A percentile compares a stretch with the other conserved stretches of the same genome.
phyloP scores from a whole-genome alignment of 2,797 vertebrate species.

The Tiaroga cobitis region DNA sequence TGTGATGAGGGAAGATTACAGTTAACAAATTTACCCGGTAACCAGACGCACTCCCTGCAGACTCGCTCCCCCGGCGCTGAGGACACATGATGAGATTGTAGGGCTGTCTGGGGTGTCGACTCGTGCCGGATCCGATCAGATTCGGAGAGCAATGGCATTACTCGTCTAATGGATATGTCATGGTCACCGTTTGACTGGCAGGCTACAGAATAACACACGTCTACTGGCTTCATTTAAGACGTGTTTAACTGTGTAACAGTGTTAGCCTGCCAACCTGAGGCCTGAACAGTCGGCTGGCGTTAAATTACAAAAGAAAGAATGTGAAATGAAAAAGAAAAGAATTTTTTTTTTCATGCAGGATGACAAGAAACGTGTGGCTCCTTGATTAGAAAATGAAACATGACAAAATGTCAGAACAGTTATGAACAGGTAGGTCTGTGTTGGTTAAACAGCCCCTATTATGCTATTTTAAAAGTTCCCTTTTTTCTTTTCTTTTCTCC shows the following conservation, averaged over 20 bases:
- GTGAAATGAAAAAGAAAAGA: neutral
- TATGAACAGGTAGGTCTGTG: too few relatives aligned
- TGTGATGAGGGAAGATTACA: conserved; percentile 38
- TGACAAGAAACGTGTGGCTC: neutral
- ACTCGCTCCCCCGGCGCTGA: conserved; percentile 17
- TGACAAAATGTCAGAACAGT: conserved; percentile 4
- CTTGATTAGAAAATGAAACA: conserved; percentile 18
- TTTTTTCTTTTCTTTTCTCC: neutral
- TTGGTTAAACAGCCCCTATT: neutral
- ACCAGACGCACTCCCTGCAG: conserved; percentile 2
- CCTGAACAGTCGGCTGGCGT: neutral
- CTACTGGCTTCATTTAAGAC: conserved; percentile 19
- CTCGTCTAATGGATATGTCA: conserved; percentile 64
- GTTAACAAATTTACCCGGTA: conserved; percentile 46
- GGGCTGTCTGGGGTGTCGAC: conserved; percentile 47
- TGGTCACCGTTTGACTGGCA: conserved; percentile 56
- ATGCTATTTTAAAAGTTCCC: neutral
- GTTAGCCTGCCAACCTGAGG: conserved; percentile 10
- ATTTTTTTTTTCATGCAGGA: neutral
- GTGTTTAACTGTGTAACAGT: neutral
- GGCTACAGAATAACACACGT: conserved; percentile 46
- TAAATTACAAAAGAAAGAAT: neutral
- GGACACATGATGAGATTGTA: conserved; percentile 50
- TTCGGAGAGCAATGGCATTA: conserved; percentile 57
- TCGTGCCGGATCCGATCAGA: conserved; percentile 57